phyloP scores from a whole-genome alignment of 1,140 invertebrate species.

The Leptopilina boulardi region DNA sequence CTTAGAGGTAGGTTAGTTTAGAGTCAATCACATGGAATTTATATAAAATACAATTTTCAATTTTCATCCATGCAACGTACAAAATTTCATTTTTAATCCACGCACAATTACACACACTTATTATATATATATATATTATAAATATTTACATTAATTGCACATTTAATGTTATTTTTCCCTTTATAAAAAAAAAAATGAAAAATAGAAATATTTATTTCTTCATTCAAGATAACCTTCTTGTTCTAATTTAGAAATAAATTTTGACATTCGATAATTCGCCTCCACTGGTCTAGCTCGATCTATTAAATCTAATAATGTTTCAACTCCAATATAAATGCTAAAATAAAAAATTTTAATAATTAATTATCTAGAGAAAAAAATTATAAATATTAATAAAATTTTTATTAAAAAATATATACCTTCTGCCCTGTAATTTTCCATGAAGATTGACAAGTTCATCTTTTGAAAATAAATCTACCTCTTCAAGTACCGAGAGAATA shows the following conservation, averaged over 20 bases:
- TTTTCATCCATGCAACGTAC: no score
- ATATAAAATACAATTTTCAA: no score
- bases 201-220: constrained; percentile 28
- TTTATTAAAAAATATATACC: constrained; percentile 74
- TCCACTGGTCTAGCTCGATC: constrained; percentile 94
- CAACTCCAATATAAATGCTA: constrained; percentile 96
- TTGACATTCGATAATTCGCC: constrained; percentile 85
- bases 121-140: no score
- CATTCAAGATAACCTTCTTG: constrained; percentile 89
- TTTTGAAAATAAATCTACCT: constrained; percentile 88
- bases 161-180: no score
- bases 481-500: constrained; percentile 89
- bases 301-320: constrained; percentile 92
- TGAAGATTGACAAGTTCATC: constrained; percentile 86
- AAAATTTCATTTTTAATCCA: no score
- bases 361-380: neutral
- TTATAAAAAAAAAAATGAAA: no score
- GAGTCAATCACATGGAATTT: no score
- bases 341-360: constrained; percentile 63
- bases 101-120: no score
- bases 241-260: constrained; percentile 94
- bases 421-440: constrained; percentile 85
- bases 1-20: no score
- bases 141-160: no score
- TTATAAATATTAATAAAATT: neutral